Conservation (phyloP, 2,113 vertebrate genomes). For the Heteronetta atricapilla region DNA sequence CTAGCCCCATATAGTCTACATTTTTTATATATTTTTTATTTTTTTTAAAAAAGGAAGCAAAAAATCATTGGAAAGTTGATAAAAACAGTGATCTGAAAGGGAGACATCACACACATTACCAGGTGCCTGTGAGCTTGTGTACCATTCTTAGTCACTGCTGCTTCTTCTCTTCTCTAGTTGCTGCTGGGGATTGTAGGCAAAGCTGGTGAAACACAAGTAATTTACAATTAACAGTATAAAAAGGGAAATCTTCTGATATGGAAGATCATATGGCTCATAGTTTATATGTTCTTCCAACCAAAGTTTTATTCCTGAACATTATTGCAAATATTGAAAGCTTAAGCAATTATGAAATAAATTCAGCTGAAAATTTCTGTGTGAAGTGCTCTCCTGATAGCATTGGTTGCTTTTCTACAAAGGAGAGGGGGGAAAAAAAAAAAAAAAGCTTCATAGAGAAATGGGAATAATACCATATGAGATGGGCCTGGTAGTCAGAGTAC, state of each 20-base stretch:
- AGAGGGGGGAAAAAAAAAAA: too few species aligned
- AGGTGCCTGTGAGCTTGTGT: not conserved
- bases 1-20: not conserved
- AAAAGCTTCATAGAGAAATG: not conserved
- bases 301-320: not conserved
- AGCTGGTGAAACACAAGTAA: not conserved
- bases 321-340: not conserved
- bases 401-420: not conserved
- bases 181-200: not conserved
- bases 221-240: not conserved
- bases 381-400: not conserved
- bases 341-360: not conserved
- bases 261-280: not conserved
- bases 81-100: not conserved
- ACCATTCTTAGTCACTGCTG: not conserved
- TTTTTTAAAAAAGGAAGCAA: not conserved
- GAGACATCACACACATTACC: slow-evolving; percentile 17
- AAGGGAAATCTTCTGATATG: not conserved
- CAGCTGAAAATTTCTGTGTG: not conserved
- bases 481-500: not conserved
- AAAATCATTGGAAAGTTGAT: slow-evolving; percentile 52
- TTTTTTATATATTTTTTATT: too few species aligned
- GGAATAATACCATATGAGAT: not conserved
- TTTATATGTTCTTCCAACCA: not conserved
- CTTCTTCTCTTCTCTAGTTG: not conserved